These are phyloP conservation scores for Atopsyche davidsoni DNA, from an alignment of 1,140 invertebrate species.

Conservation along the genomic window DNA sequence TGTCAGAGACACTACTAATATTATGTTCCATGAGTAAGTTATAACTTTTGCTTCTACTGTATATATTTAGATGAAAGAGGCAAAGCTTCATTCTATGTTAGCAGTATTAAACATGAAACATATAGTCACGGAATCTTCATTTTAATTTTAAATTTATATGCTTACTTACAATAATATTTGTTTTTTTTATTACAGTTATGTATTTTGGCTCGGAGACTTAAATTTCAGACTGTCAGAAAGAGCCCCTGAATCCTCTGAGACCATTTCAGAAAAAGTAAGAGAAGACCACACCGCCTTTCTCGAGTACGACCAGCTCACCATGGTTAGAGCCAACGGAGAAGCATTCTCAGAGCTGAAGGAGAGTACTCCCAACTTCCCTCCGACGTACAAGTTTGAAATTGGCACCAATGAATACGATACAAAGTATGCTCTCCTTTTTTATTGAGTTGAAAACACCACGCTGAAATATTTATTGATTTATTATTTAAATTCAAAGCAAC, in stretches of 20 bases:
- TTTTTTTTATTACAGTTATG: constrained; percentile 60
- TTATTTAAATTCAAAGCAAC: too few relatives aligned
- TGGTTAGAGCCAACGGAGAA: constrained; percentile 60
- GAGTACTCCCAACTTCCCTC: constrained; percentile 69
- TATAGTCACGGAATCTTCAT: neutral
- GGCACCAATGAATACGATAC: constrained; percentile 69
- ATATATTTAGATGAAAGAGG: neutral
- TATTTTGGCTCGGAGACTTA: constrained; percentile 92
- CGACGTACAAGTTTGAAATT: constrained; percentile 81
- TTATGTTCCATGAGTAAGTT: constrained; percentile 85
- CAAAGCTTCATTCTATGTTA: neutral
- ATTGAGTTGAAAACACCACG: too few relatives aligned
- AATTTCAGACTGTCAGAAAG: constrained; percentile 79
- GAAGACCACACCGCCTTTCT: constrained; percentile 60
- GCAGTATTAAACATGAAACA: neutral
- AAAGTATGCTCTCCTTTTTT: constrained; percentile 66
- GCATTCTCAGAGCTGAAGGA: constrained; percentile 80
- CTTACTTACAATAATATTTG: constrained; percentile 17
- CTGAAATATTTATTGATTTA: too few relatives aligned
- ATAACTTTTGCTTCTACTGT: constrained; percentile 12
- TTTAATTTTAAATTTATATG: neutral
- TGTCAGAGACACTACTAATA: constrained; percentile 66
- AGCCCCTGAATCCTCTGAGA: constrained; percentile 51
- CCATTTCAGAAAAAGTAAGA: constrained; percentile 62
- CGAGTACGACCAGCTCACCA: constrained; percentile 64